Conservation (phyloP, 2,888 invertebrate genomes). For the Pyrrhia umbra region DNA sequence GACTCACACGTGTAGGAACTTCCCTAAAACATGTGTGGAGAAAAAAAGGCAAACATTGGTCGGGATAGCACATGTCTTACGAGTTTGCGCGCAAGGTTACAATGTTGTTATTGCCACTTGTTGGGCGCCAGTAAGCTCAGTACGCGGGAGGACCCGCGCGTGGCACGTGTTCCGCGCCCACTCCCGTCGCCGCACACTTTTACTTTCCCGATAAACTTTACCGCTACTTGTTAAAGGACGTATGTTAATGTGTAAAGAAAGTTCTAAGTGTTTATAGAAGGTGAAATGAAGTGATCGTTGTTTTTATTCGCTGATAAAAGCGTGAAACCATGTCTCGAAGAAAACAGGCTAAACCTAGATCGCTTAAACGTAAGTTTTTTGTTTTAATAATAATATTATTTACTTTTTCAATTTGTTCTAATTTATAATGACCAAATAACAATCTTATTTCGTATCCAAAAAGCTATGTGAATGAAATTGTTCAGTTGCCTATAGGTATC, state of each 20-base stretch:
- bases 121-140: conserved; percentile 88
- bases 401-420: too few relatives aligned
- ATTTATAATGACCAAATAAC: too few relatives aligned
- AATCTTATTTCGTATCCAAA: too few relatives aligned
- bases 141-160: conserved; percentile 85
- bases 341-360: conserved; percentile 93
- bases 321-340: conserved; percentile 91
- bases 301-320: conserved; percentile 46
- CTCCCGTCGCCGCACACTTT: conserved; percentile 50
- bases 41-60: conserved; percentile 63
- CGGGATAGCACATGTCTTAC: conserved; percentile 65
- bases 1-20: background rate
- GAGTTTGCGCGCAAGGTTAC: conserved; percentile 88
- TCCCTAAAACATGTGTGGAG: conserved; percentile 16
- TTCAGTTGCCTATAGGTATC: too few relatives aligned
- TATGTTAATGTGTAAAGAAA: conserved; percentile 34
- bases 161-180: conserved; percentile 70
- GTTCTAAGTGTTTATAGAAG: conserved; percentile 51
- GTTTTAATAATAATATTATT: background rate
- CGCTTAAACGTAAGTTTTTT: conserved; percentile 91
- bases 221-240: conserved; percentile 36
- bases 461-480: too few relatives aligned
- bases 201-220: conserved; percentile 81
- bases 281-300: conserved; percentile 50
- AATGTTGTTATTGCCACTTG: conserved; percentile 88